Conservation (phyloP, 2,113 vertebrate species). For the Bolborhynchus lineola region DNA sequence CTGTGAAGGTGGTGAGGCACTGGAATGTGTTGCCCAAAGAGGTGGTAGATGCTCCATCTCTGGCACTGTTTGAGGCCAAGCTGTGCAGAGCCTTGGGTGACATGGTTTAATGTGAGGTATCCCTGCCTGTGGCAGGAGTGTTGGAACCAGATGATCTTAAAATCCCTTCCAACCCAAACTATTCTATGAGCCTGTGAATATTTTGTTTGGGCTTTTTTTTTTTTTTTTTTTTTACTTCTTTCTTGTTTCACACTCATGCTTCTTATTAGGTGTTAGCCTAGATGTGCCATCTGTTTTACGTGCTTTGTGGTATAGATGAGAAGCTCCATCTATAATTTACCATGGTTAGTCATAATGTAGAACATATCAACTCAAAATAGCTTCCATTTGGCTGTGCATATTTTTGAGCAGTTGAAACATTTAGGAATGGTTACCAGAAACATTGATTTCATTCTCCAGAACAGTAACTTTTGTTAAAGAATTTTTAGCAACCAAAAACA, state of each 20-base stretch:
- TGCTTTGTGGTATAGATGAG: neutral
- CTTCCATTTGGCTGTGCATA: slow-evolving; percentile 14
- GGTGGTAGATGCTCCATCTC: neutral
- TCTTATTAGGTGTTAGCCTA: slow-evolving; percentile 19
- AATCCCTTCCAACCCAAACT: neutral
- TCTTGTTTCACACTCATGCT: neutral
- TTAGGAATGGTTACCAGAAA: slow-evolving; percentile 11
- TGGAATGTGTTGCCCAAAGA: neutral
- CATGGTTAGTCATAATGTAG: neutral
- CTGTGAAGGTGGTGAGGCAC: neutral
- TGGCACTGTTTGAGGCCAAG: neutral
- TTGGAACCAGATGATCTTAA: neutral
- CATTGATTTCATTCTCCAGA: neutral
- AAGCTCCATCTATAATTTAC: neutral
- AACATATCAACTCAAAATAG: slow-evolving; percentile 1
- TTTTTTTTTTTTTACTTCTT: neutral
- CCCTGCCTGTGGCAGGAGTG: neutral
- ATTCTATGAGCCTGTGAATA: neutral
- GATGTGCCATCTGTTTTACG: slow-evolving; percentile 6
- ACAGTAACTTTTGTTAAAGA: neutral
- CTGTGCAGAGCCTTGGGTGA: neutral
- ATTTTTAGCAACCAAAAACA: neutral
- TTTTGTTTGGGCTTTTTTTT: neutral
- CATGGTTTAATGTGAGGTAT: neutral
- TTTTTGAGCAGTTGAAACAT: neutral